These are phyloP conservation scores for Linyphia triangularis DNA, from an alignment of 2,888 invertebrate genomes.

Conservation along the genomic window DNA sequence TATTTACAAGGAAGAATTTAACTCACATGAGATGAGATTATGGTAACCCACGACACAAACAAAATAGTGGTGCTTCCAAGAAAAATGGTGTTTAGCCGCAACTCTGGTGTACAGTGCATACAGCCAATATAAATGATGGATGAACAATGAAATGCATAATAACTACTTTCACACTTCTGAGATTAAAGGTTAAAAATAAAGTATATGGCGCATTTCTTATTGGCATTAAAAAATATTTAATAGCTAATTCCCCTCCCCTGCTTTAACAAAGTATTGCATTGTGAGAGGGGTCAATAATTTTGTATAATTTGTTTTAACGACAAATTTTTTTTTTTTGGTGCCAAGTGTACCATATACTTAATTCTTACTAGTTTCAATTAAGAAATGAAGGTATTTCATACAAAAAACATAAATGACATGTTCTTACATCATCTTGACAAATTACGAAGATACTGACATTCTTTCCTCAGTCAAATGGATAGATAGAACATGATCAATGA, in stretches of 20 bases:
- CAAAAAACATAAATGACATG: no score
- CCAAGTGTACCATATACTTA: no score
- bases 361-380: no score
- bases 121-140: conserved; percentile 7
- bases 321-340: no score
- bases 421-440: background rate
- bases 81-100: conserved; percentile 15
- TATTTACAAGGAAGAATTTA: conserved; percentile 66
- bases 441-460: background rate
- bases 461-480: background rate
- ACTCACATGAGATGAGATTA: conserved; percentile 27
- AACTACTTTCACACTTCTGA: background rate
- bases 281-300: no score
- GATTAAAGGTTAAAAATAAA: background rate
- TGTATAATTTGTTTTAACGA: no score
- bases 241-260: no score
- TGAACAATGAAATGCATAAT: conserved; percentile 11
- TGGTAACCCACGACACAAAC: conserved; percentile 19
- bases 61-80: conserved; percentile 41
- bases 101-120: conserved; percentile 12
- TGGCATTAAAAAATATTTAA: no score
- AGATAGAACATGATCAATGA: background rate
- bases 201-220: no score
- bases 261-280: no score
- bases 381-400: no score